A percentile compares a stretch with the other conserved stretches of the same genome.
phyloP scores from a whole-genome alignment of 2,113 vertebrate species.

The Dromiciops gliroides region DNA sequence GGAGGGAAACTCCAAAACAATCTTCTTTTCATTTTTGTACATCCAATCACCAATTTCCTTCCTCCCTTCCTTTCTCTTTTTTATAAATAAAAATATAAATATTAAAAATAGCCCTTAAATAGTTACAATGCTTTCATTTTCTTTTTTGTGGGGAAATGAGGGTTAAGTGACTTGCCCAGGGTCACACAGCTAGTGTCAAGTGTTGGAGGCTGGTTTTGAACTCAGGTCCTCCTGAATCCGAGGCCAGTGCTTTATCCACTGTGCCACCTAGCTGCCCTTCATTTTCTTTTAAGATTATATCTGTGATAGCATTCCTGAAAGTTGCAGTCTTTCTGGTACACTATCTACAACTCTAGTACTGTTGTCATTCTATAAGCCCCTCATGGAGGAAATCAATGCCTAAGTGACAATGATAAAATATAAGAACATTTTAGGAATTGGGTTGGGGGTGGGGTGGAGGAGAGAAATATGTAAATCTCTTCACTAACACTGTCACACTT shows the following conservation, averaged over 20 bases:
- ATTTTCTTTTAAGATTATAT: constrained; percentile 62
- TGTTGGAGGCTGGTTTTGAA: too few species aligned
- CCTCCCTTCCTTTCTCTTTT: not conserved
- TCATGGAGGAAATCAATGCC: constrained; percentile 27
- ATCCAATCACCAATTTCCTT: not conserved
- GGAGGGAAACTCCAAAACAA: constrained; percentile 7
- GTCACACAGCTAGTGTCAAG: too few species aligned
- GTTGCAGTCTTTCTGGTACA: not conserved
- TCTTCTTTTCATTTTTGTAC: not conserved
- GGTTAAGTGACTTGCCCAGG: too few species aligned
- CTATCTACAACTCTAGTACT: constrained; percentile 6
- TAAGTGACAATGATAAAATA: constrained; percentile 47
- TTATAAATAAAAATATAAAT: constrained; percentile 62
- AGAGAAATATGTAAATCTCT: constrained; percentile 1
- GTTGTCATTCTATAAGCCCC: constrained; percentile 31
- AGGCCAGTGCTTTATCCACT: too few species aligned
- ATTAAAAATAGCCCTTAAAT: constrained; percentile 25
- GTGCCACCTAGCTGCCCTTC: too few species aligned
- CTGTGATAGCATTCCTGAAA: constrained; percentile 55
- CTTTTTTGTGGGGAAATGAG: too few species aligned
- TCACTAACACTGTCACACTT: constrained; percentile 15
- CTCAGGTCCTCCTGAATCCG: too few species aligned
- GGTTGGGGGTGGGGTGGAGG: not conserved
- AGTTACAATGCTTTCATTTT: constrained; percentile 72
- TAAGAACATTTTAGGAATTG: constrained; percentile 41